Base-by-base conservation (phyloP, 2,888 invertebrate species). In the Agrotis segetum region DNA sequence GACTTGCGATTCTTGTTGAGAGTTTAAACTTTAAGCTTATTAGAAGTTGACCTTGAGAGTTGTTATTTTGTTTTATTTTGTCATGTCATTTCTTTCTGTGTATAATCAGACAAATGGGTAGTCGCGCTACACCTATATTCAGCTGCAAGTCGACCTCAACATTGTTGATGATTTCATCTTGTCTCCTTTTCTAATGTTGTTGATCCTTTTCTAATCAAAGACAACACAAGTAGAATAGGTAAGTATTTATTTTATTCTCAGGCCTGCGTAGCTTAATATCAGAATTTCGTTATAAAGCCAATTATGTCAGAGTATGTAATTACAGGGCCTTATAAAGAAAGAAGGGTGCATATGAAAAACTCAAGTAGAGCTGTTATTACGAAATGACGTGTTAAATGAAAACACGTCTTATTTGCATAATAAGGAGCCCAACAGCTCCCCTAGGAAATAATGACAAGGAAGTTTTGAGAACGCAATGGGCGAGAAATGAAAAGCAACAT, bases 301-400 rank as follows among this genome's bases (percentile, higher is more conserved):
- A 47, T 29, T 71, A 1, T 1, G 11, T 14, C 29, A n/a, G 29
- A 74, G 21, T 72, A 29, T 59, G 46, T 61, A 62, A 74, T 80
- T 64, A 53, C 13, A 60, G 17, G 9, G 24, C 21, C 40, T 21
- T 21, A 24, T 21, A 24, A 9, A 53, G n/a, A 63, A 40, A 24
- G 17, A 62, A 77, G 77, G 78, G 75, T 56, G 59, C 52, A 77
- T 58, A 47, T 79, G 59, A 73, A 62, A 50, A 50, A 50, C 19
- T 67, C n/a, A 13, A 77, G 55, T 53, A 7, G n/a, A 34, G 19
- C 62, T 50, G 56, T 79, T 79, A 73, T 72, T 64, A 73, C 40
- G 24, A 74, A 78, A 82, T 77, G 65, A 78, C 72, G 72, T 82
- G 77, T 82, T 65, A 78, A 78, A 79, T 74, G 83, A 79, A 83